Evolutionary conservation across 2,113 vertebrate species (phyloP), one percentile per base, ranked within the genome.

Genomic region (zebrafish (Danio rerio)): DNA sequence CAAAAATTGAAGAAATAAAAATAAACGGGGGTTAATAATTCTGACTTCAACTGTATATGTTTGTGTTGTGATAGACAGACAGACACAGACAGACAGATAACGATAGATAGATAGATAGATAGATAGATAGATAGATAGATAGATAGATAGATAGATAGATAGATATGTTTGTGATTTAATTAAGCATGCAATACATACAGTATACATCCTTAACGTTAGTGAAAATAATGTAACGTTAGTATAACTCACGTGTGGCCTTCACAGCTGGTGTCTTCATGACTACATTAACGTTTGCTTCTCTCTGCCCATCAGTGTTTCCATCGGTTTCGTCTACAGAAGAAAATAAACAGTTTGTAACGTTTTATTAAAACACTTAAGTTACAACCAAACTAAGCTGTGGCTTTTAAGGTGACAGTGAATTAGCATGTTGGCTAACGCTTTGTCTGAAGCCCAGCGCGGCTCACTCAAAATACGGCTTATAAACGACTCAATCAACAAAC

Each of bases 191-290:
- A 8, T 61, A 5, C 6, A n/a, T 16, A 65, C 62, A 65, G 42
- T 50, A 5, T 71, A 4, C 8, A 5, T 63, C 53, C 47, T 50
- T 52, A 11, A n/a, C n/a, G n/a, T n/a, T n/a, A 81, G 21, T 7
- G 20, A 20, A 8, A 61, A 71, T 40, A 77, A 50, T n/a, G 11
- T 52, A 5, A 50, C 49, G 9, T 20, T 16, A 7, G 4, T 9
- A 12, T 42, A 45, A 85, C 83, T 87, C 87, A 98, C 97, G 97
- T 91, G 97, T 98, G 83, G 97, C 95, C 83, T 96, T 98, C 5
- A 96, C 94, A 0, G 96, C 89, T 4, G 95, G 89, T 11, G 93
- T 87, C 76, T 94, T 94, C 82, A 94, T 86, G 21, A 92, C 92
- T 84, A 93, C 86, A 58, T 65, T 88, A 31, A 31, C 31, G 31